Base-by-base conservation (phyloP, 2,888 invertebrate genomes). In the Aspidiotus destructor region DNA sequence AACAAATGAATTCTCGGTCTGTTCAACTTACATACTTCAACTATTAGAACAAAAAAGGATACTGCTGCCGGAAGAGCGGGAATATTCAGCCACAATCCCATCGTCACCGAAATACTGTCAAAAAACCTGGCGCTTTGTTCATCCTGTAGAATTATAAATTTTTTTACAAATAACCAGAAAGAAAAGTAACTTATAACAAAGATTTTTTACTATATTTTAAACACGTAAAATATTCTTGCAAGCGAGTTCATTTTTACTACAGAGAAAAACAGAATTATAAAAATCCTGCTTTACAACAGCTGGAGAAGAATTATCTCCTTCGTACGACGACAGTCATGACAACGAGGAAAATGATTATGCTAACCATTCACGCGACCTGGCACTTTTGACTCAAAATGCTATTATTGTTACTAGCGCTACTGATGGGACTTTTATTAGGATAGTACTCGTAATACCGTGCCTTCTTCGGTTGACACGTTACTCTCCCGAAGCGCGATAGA, bases 81-180 rank as follows among this genome's bases (percentile, higher is more conserved):
- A 67, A 96, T 85, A 9, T 94, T 95, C 65, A 96, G 82, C 96
- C 96, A 97, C 65, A 85, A 85, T 7, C 92, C 91, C 17, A 96
- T 81, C 60, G 89, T 88, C 69, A 97, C 80, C n/a, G 94, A 92
- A 75, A 95, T 84, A 72, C 95, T 95, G 77, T 96, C 95, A 6
- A 84, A 84, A 62, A 85, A 82, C 85, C 88, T 80, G 7, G 42
- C 16, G 15, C 40, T 52, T 54, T 67, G 58, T 48, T 61, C 55
- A 41, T 67, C 62, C 69, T 70, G 60, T 28, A 28, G 28, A 28
- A 28, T 28, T 5, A 28, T 5, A 28, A 28, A 3, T 28, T 28
- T 28, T 28, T 28, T 28, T 28, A 28, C 28, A 28, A 28, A 28
- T 15, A 40, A 15, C 53, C 40, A 41, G 0, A 10, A 41, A 65